Base-by-base conservation (phyloP, 1,140 invertebrate genomes). In the Listronotus oregonensis region DNA sequence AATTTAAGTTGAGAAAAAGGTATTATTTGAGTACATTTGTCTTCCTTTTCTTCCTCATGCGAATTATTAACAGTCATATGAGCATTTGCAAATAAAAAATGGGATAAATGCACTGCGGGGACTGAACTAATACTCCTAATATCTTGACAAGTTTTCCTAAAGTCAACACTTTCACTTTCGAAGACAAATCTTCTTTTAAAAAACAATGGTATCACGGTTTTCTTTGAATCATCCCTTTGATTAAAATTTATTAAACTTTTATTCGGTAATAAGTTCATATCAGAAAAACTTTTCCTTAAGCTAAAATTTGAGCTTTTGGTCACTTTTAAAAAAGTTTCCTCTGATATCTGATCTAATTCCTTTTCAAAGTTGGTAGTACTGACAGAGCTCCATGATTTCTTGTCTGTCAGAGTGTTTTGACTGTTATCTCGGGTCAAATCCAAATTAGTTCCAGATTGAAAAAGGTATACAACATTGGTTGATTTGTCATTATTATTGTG, bases 81-180 rank as follows among this genome's bases (percentile, higher is more conserved):
- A 46, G 8, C 6, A 21, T 21, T 18, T 21, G 15, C 18, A 9
- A 27, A 42, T 21, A 6, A 15, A 59, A 59, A 9, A 31, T 12
- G 42, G n/a, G n/a, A n/a, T 3, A 37, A 47, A 27, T 61, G 58
- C 6, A 39, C 11, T n/a, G 17, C 15, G 3, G 58, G 58, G 5
- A 32, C 18, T 6, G 58, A 61, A n/a, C 27, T n/a, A 7, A 61
- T 51, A 14, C 58, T 61, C n/a, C 58, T 37, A 17, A 61, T 61
- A 51, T 61, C 58, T 32, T 61, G 58, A 42, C 58, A 61, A 11
- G 61, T 64, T 21, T 56, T 64, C 9, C 61, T 34, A 40, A 64
- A 64, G 31, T 64, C 61, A 14, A 31, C 9, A 49, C 61, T 64
- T 37, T 64, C 61, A 5, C 42, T 47, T 40, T 64, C 51, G 32